Base-by-base conservation (phyloP, 2,113 vertebrate genomes). In the Rhabdornis inornatus region DNA sequence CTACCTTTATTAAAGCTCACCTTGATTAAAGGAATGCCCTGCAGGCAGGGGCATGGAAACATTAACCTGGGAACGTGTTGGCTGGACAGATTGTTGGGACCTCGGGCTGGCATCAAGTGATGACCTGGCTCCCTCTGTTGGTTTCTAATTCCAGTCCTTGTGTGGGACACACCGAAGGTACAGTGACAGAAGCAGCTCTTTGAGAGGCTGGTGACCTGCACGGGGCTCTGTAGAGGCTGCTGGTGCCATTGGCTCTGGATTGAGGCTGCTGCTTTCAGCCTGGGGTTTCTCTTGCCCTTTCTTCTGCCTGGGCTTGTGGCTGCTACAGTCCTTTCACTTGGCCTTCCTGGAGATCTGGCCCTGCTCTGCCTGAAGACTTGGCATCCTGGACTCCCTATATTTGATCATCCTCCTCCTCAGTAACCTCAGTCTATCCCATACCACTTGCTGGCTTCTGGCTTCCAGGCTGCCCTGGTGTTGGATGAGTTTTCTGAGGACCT, bases 101-200 rank as follows among this genome's bases (percentile, higher is more conserved):
- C 11, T 79, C 0, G 0, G 20, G 39, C 65, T 37, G 55, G 25
- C 0, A 0, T 78, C 78, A 31, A 28, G 56, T 47, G 40, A 47
- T 56, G 28, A 37, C 77, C 61, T 95, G 81, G 72, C 81, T 95
- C 82, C 91, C 89, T 92, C 81, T 95, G 31, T 92, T 85, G 94
- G 81, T 79, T 68, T 83, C 39, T 50, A 17, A 22, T 57, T 56
- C 76, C 69, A 31, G 39, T 66, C 64, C 47, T 50, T 47, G 42
- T 31, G 53, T 40, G 64, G 39, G 13, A 44, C 68, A 27, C 61
- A 16, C 27, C 37, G 18, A 22, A 68, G 27, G 18, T 16, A 2
- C 5, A 19, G 21, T 37, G 39, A 28, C 21, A 74, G 64, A 63
- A 52, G 52, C 12, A 7, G 37, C n/a, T 60, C 39, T 45, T 28